A percentile compares a stretch with the other conserved stretches of the same genome.
These are phyloP conservation scores for Hermaeophaga mercurialis DNA, from an alignment of 2,888 invertebrate species.

Conservation along the genomic window DNA sequence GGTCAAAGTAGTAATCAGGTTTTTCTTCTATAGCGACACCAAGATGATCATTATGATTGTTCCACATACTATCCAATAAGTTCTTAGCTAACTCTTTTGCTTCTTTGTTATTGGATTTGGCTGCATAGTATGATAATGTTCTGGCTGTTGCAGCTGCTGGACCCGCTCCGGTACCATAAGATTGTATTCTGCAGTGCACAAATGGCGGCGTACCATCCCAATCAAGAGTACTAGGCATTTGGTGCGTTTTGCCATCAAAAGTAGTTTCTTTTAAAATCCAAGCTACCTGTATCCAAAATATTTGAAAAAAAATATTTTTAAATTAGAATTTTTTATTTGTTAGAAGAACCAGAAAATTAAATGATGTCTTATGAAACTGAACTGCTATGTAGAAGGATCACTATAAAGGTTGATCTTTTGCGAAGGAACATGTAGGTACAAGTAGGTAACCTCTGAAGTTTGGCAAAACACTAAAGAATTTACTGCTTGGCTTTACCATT, in stretches of 20 bases:
- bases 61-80: conserved; percentile 37
- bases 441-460: too few relatives aligned
- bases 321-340: too few relatives aligned
- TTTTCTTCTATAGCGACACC: conserved; percentile 36
- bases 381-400: too few relatives aligned
- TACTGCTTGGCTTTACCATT: too few relatives aligned
- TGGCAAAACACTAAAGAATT: too few relatives aligned
- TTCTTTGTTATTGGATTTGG: conserved; percentile 35
- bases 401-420: too few relatives aligned
- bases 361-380: too few relatives aligned
- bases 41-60: conserved; percentile 26
- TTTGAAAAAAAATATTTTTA: too few relatives aligned
- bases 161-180: conserved; percentile 35
- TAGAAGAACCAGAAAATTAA: too few relatives aligned
- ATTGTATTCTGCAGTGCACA: conserved; percentile 30
- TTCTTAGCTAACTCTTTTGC: conserved; percentile 37
- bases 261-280: conserved; percentile 36
- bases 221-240: conserved; percentile 31
- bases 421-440: too few relatives aligned
- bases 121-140: conserved; percentile 40
- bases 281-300: too few relatives aligned
- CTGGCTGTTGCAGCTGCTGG: conserved; percentile 40
- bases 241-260: conserved; percentile 23
- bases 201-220: conserved; percentile 37
- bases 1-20: conserved; percentile 28